Base-by-base conservation (phyloP, 2,888 invertebrate species). In the Phytoseiulus persimilis region DNA sequence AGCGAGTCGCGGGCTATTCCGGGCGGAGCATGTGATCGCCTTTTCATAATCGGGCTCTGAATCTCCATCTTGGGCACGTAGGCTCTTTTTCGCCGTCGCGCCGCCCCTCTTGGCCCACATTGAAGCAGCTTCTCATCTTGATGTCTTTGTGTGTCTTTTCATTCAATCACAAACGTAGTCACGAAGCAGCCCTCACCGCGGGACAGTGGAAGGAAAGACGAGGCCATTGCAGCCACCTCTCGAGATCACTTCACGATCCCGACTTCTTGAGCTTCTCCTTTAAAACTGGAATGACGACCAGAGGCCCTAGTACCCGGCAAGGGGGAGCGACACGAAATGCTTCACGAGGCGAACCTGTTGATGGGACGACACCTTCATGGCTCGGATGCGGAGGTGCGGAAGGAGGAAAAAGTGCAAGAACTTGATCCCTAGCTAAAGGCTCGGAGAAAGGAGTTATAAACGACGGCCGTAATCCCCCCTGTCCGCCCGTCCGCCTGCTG, bases 341-440 rank as follows among this genome's bases (percentile, higher is more conserved):
- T 28, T 65, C 65, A 65, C 65, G 65, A 65, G 65, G 65, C 65
- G 18, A 65, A 65, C 65, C 65, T 65, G 65, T 65, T 65, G 65
- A 65, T 65, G 65, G 65, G 65, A 23, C 65, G 65, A 23, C 65
- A 28, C 18, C 65, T 65, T 65, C 65, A 65, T 65, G 65, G 65
- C 65, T 14, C 65, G 65, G 65, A 14, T 65, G 28, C 23, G 28
- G 65, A 65, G 23, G 39, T 39, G 39, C 39, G 9, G 65, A 28
- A 65, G 65, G 18, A 65, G 18, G 65, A 65, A 65, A 65, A 65
- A 65, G 65, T 65, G 65, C 65, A 65, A 65, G 65, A 65, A 65
- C 65, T 65, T 65, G 65, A 65, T 65, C 65, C 65, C 65, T 65
- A 65, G 65, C 65, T 65, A 65, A 65, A 65, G 65, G 65, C 65